Conservation (phyloP, 1,140 invertebrate genomes). For the Drosophila triauraria region DNA sequence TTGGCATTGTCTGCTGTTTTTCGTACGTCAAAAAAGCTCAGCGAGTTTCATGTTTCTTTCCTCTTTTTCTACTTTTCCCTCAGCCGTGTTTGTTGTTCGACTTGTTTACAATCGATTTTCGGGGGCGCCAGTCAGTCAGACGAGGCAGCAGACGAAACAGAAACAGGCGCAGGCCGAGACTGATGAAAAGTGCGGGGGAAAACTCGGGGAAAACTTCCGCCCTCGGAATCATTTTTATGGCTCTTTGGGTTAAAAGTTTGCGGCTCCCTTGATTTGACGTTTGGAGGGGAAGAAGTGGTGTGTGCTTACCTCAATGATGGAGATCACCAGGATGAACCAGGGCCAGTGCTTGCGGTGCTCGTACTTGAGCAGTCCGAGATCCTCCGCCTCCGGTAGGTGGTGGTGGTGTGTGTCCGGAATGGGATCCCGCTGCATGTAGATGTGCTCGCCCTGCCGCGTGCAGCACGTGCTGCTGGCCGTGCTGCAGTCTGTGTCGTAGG, state of each 20-base stretch:
- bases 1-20: constrained; percentile 1
- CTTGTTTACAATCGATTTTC: constrained; percentile 84
- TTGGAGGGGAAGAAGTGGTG: not conserved
- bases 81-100: constrained; percentile 50
- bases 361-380: constrained; percentile 65
- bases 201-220: constrained; percentile 36
- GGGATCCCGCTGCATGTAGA: constrained; percentile 75
- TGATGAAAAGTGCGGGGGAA: constrained; percentile 13
- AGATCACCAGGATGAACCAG: constrained; percentile 94
- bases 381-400: constrained; percentile 38
- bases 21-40: constrained; percentile 15
- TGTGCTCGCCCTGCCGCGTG: constrained; percentile 79
- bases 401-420: constrained; percentile 15
- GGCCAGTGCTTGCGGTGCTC: constrained; percentile 86
- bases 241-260: constrained; percentile 73
- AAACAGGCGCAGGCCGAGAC: constrained; percentile 21
- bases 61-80: constrained; percentile 28
- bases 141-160: constrained; percentile 31
- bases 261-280: constrained; percentile 50
- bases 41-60: constrained; percentile 18
- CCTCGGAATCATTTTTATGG: constrained; percentile 70
- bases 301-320: constrained; percentile 92
- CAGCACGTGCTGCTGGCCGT: constrained; percentile 82
- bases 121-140: constrained; percentile 76
- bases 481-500: constrained; percentile 82